A percentile compares a stretch with the other conserved stretches of the same genome.
Conservation (phyloP, 2,888 invertebrate genomes). For the Pherbina coryleti region DNA sequence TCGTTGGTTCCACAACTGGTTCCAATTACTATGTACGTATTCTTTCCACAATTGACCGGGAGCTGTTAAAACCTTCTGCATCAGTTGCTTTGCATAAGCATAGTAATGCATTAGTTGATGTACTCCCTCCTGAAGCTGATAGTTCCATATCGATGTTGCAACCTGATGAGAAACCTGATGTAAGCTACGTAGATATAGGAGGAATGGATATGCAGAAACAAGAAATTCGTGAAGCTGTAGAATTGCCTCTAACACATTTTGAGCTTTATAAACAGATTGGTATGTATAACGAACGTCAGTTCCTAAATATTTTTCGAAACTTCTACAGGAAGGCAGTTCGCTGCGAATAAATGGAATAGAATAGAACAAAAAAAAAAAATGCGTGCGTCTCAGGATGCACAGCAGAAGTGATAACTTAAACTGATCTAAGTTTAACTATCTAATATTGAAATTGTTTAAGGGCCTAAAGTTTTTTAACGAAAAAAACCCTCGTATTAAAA, state of each 20-base stretch:
- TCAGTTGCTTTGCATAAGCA: constrained; percentile 99
- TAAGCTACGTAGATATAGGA: constrained; percentile 97
- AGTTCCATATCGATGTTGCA: constrained; percentile 98
- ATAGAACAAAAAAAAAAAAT: too few species aligned
- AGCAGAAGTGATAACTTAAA: too few species aligned
- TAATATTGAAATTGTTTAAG: too few species aligned
- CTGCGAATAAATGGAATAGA: too few species aligned
- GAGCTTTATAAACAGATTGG: constrained; percentile 98
- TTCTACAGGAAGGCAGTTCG: too few species aligned
- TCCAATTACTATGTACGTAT: constrained; percentile 99
- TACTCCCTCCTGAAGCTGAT: constrained; percentile 98
- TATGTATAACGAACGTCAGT: constrained; percentile 30
- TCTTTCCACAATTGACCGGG: constrained; percentile 97
- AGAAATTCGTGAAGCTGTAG: constrained; percentile 98
- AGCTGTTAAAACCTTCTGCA: constrained; percentile 96
- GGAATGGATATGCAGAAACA: constrained; percentile 99
- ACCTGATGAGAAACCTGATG: constrained; percentile 98
- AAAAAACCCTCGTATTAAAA: too few species aligned
- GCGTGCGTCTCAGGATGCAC: too few species aligned
- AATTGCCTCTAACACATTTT: constrained; percentile 97
- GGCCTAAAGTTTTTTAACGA: too few species aligned
- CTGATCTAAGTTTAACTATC: too few species aligned
- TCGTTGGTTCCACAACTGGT: constrained; percentile 98
- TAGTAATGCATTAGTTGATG: constrained; percentile 99
- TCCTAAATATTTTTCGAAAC: too few species aligned